A percentile compares a stretch with the other conserved stretches of the same genome.
Evolutionary conservation across 2,113 vertebrate genomes (phyloP).

Genomic region (Apaloderma vittatum): DNA sequence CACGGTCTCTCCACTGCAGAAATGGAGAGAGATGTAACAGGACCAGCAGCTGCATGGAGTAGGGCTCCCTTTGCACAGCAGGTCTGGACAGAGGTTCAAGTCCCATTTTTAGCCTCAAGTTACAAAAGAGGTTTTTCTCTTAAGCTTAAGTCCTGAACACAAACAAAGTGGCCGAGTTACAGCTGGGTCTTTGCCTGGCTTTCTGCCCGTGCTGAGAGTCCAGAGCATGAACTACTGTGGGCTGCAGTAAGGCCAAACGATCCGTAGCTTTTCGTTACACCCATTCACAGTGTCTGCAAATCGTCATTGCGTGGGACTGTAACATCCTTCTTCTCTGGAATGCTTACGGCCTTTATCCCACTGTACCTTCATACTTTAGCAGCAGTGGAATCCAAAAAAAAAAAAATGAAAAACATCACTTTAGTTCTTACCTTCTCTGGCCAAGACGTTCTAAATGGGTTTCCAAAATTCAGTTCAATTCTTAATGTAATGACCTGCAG

Average conservation of each 20-base stretch:
- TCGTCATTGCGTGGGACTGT: neutral
- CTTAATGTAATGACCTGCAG: neutral
- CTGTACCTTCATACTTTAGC: neutral
- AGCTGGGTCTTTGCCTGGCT: neutral
- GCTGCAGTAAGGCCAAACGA: neutral
- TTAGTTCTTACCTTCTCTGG: neutral
- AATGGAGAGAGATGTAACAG: neutral
- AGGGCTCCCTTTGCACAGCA: neutral
- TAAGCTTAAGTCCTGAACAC: neutral
- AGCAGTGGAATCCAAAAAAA: neutral
- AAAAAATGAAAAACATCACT: neutral
- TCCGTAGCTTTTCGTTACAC: neutral
- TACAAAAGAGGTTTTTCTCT: neutral
- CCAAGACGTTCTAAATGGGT: neutral
- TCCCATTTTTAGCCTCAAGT: neutral
- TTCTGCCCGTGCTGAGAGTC: neutral
- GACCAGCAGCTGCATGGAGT: neutral
- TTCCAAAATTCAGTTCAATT: neutral
- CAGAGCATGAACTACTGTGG: neutral
- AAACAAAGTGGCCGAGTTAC: neutral
- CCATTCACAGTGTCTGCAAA: neutral
- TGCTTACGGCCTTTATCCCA: neutral
- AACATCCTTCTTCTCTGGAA: neutral
- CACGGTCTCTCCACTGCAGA: neutral
- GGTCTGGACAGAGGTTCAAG: neutral